phyloP scores from a whole-genome alignment of 1,140 invertebrate genomes.

The Aphis craccivora region DNA sequence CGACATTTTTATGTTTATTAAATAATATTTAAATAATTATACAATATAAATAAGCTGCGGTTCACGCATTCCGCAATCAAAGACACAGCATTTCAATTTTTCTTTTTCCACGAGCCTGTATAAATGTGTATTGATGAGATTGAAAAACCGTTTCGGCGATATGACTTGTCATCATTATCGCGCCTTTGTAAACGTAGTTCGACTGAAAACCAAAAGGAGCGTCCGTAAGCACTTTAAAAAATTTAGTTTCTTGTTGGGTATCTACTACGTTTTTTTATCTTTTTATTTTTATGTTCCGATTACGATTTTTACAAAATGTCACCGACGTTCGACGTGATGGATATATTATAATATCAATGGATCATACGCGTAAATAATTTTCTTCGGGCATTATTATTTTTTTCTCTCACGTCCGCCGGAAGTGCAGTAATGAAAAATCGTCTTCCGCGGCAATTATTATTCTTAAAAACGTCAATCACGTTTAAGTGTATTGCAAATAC shows the following conservation, averaged over 20 bases:
- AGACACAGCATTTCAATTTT: neutral
- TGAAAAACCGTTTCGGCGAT: neutral
- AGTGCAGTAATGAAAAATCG: conserved; percentile 47
- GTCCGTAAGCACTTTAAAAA: neutral
- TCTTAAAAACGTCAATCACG: conserved; percentile 52
- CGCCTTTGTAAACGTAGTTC: neutral
- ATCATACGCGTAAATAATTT: conserved; percentile 4
- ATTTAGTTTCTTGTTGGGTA: neutral
- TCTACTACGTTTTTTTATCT: neutral
- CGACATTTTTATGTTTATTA: no score
- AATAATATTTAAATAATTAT: no score
- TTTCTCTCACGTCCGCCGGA: neutral
- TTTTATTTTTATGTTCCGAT: neutral
- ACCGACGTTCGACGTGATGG: neutral
- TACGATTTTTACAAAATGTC: neutral
- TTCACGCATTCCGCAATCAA: neutral
- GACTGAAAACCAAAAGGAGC: neutral
- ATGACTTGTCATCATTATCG: neutral
- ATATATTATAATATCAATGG: neutral
- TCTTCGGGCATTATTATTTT: neutral
- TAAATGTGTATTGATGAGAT: neutral
- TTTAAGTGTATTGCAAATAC: conserved; percentile 54
- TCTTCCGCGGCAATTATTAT: conserved; percentile 42
- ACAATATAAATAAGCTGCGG: no score
- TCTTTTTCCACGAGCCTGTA: neutral